Evolutionary conservation across 2,113 vertebrate species (phyloP), one percentile per base, ranked within the genome.

Genomic region (Burhinus bistriatus): DNA sequence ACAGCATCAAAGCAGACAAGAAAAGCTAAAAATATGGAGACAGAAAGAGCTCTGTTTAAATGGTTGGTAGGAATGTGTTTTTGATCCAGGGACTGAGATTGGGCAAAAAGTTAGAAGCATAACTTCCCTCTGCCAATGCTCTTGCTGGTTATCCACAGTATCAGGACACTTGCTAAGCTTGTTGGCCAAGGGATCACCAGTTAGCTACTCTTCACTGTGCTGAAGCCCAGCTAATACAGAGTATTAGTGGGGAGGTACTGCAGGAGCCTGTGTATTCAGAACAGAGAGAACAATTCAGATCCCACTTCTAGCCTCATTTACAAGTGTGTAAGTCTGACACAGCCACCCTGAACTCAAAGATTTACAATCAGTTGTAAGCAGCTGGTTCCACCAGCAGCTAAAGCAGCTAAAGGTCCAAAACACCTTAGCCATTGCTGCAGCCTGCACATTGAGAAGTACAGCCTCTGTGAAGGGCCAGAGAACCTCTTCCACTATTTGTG

Each of bases 81-180:
- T 72, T 64, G 6, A 69, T 62, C 20, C 57, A 51, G 18, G 8
- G 32, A 29, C 57, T 82, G 22, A 78, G 26, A 3, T 0, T 83
- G 42, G 7, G 11, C 40, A 87, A 52, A 72, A 89, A 61, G 26
- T 20, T 36, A 80, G 34, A 61, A 42, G 4, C 8, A 4, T 42
- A 55, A 49, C 22, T 54, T 17, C 3, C 22, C 10, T 73, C 45
- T 86, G 18, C 11, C 2, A 4, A 14, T 62, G 64, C 10, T 85
- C 19, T 42, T 79, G 32, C 9, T 64, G 34, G 15, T 45, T 69
- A 57, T 21, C 17, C 27, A 44, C 6, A 17, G 34, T 4, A 51
- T 15, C 30, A 36, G 51, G 19, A 44, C 0, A 0, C 14, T 89
- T 58, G 13, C 22, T 75, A 40, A 32, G 10, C 25, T 69, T 57